Base-by-base conservation (phyloP, 2,797 vertebrate genomes). In the Gouania willdenowi region DNA sequence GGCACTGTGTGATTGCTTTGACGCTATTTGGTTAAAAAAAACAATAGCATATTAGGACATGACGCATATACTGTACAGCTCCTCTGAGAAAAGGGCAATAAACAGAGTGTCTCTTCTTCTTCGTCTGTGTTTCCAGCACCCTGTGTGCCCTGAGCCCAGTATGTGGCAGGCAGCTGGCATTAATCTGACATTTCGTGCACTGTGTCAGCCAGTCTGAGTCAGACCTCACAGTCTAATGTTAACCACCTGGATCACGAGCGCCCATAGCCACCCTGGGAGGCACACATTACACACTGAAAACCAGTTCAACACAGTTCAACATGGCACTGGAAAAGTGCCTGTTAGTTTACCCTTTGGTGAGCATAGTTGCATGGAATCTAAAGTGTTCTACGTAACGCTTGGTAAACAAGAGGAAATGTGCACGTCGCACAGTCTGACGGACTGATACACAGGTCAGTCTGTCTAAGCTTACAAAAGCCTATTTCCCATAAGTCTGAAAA, bases 181-280 rank as follows among this genome's bases (percentile, higher is more conserved):
- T 71, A 63, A 24, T 9, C 20, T 77, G 79, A 84, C 79, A 70
- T 82, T 81, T 73, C 57, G 77, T 42, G 50, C 46, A 22, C 49
- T 1, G 4, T 40, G 57, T 61, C 46, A 30, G 37, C 42, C 48
- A 46, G 51, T 51, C 41, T 60, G 52, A 65, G 32, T 52, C 43
- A 55, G 41, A 57, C 44, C 26, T 29, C 43, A 45, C 40, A 27
- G 34, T 41, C 29, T 55, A 24, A 52, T 8, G 5, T 33, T 47
- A 48, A 36, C 55, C 41, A 54, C 59, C 47, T 17, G 41, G 29
- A 45, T 52, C 26, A 24, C 20, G 37, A 13, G 46, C 1, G 10
- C 26, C 46, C 11, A 40, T 22, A 45, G 45, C 22, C 1, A 1
- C 17, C 33, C 45, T 22, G 12, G 10, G 26, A 46, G 22, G 17